Base-by-base conservation (phyloP, 2,113 vertebrate genomes). In the Chionis minor region DNA sequence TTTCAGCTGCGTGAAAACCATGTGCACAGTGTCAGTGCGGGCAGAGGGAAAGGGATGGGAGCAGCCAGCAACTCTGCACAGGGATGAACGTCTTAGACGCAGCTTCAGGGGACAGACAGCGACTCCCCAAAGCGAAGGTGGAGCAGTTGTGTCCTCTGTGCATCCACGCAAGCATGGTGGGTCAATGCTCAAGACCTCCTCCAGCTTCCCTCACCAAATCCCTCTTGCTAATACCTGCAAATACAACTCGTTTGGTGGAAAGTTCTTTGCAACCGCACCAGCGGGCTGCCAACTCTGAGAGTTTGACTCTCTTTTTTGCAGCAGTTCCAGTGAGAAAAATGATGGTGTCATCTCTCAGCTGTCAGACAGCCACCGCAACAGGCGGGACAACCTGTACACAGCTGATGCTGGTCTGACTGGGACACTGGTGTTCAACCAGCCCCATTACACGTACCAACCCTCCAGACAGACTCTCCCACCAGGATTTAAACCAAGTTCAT, bases 1-100 rank as follows among this genome's bases (percentile, higher is more conserved):
- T 40, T 62, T 52, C 42, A 14, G 28, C 3, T 54, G 35, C 28
- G 2, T 26, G 8, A 62, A 67, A 81, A 35, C 8, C 65, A 16
- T 7, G 4, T 35, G 40, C 32, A 8, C 9, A 2, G 3, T 9
- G 49, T 35, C 30, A 6, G 27, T 2, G 54, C 0, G 3, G 58
- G 65, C 13, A 38, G 30, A 47, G 49, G 38, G 81, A 35, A 18
- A 8, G 30, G n/a, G 32, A 11, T 10, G n/a, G 75, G 69, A 84
- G 59, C 69, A 61, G 56, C 47, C 35, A 52, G 9, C 1, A 22
- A 7, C 27, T 40, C 72, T 28, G 28, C 19, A 14, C 3, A 12
- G 69, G 62, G 40, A n/a, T 12, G 24, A 49, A 17, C 33, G 22
- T 10, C 86, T 33, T 3, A 2, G 18, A 14, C 26, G 8, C 55